phyloP scores from a whole-genome alignment of 2,797 vertebrate species.

The Euphonia xanthogaster region DNA sequence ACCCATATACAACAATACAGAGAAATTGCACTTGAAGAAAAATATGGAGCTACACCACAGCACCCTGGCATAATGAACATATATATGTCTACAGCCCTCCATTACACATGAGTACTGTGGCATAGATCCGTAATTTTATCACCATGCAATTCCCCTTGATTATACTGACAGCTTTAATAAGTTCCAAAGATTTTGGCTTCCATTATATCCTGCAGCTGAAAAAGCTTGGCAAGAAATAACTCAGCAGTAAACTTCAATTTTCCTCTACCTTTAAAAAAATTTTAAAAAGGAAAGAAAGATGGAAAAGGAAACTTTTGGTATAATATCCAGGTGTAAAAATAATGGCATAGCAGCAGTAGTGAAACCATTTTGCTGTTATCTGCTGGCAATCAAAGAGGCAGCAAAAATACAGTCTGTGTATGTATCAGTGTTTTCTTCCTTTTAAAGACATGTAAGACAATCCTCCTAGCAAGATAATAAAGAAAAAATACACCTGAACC shows the following conservation, averaged over 20 bases:
- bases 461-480: not conserved
- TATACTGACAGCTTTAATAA: slow-evolving; percentile 51
- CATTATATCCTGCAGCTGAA: slow-evolving; percentile 37
- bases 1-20: not conserved
- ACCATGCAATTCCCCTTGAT: slow-evolving; percentile 6
- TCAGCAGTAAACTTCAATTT: slow-evolving; percentile 34
- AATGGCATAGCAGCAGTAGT: not conserved
- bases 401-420: not conserved
- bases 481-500: not conserved
- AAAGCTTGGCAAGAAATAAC: slow-evolving; percentile 63
- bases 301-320: not conserved
- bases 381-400: not conserved
- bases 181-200: slow-evolving; percentile 47
- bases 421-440: not conserved
- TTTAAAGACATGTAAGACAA: not conserved
- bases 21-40: not conserved
- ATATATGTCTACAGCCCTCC: not conserved
- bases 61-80: not conserved
- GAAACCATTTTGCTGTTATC: slow-evolving; percentile 17
- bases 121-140: slow-evolving; percentile 19
- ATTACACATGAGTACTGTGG: not conserved
- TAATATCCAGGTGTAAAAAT: not conserved
- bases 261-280: not conserved
- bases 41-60: not conserved
- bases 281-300: not conserved